Conservation (phyloP, 2,888 invertebrate genomes). For the Cabera pusaria region DNA sequence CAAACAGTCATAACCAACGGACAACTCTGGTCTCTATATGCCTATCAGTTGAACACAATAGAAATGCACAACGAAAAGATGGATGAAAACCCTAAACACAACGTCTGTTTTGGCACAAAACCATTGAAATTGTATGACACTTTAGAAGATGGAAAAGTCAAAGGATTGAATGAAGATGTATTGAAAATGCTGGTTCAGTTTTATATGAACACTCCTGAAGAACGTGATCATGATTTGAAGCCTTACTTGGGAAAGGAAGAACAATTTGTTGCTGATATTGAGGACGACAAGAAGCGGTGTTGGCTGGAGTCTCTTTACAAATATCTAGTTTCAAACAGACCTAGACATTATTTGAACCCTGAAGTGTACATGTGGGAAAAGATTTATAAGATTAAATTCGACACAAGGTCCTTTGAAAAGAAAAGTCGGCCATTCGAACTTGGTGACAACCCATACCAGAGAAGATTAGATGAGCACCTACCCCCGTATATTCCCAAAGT, state of each 20-base stretch:
- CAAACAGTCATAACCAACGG: slow-evolving; percentile 96
- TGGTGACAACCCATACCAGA: slow-evolving; percentile 82
- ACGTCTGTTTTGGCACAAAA: slow-evolving; percentile 91
- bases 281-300: slow-evolving; percentile 85
- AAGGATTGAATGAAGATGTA: slow-evolving; percentile 92
- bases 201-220: slow-evolving; percentile 87
- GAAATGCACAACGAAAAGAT: slow-evolving; percentile 85
- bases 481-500: slow-evolving; percentile 88
- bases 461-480: slow-evolving; percentile 86
- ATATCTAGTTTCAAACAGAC: slow-evolving; percentile 86
- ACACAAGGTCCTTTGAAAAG: slow-evolving; percentile 87
- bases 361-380: slow-evolving; percentile 92
- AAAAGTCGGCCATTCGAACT: slow-evolving; percentile 88
- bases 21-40: slow-evolving; percentile 91
- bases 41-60: slow-evolving; percentile 96
- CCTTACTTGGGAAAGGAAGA: slow-evolving; percentile 87
- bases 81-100: slow-evolving; percentile 87
- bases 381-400: slow-evolving; percentile 89
- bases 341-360: slow-evolving; percentile 83
- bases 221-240: slow-evolving; percentile 85
- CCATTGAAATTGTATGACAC: slow-evolving; percentile 89
- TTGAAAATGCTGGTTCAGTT: slow-evolving; percentile 88
- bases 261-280: slow-evolving; percentile 86
- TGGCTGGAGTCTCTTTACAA: slow-evolving; percentile 89
- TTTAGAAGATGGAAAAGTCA: slow-evolving; percentile 87